Base-by-base conservation (phyloP, 2,113 vertebrate species). In the Turdus rufiventris region DNA sequence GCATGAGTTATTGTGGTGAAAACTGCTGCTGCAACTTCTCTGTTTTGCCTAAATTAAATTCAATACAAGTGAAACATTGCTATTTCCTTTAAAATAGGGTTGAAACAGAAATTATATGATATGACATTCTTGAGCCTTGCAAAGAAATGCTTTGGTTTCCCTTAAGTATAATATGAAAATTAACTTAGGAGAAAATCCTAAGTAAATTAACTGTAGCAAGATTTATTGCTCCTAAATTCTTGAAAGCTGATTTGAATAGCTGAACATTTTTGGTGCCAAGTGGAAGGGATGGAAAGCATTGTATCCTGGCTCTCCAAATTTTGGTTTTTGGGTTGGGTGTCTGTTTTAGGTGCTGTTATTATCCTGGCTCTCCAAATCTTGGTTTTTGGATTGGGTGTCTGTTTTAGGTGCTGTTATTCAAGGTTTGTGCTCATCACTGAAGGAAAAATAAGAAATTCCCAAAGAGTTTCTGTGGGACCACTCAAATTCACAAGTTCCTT, bases 301-400 rank as follows among this genome's bases (percentile, higher is more conserved):
- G 9, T 38, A 8, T 29, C 14, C 68, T 38, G 14, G 31, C 34
- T 67, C 42, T 88, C 33, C 26, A 63, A 29, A 74, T 56, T 3
- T 6, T 18, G 6, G 2, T 0, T 14, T 31, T 66, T 0, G 17
- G 36, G 2, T 14, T 66, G 40, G 23, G 12, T 43, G 33, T 72
- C 58, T 74, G 2, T 19, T 93, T 88, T 38, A 62, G 47, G 18
- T 63, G 24, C 33, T 71, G 8, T 29, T 68, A 34, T 29, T 67
- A n/a, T 38, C 38, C 38, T 38, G 38, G 38, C 38, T 38, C 38
- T 38, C 38, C 38, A 38, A 38, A 11, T 38, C 12, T 38, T 38
- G 38, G 38, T 10, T 57, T 31, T 66, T 0, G 17, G 38, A 2
- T 14, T 67, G 40, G 23, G 12, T 43, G 33, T 72, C 58, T 74